Evolutionary conservation across 2,113 vertebrate species (phyloP).

Genomic region (Zootoca vivipara): DNA sequence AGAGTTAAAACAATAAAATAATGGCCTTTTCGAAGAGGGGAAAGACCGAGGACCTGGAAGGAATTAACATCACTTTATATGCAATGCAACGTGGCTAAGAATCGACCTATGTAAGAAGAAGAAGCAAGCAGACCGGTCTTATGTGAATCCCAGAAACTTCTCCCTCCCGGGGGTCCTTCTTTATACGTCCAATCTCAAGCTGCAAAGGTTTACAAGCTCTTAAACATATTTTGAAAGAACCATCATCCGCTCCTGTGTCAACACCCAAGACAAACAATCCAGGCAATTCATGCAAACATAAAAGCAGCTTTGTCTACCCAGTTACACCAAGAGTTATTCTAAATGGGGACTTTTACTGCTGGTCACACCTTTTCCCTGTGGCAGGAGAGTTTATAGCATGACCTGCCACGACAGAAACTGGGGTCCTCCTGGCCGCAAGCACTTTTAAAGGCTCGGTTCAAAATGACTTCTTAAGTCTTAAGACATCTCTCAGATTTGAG

Average conservation of each 20-base stretch:
- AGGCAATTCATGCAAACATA: background rate
- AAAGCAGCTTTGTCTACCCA: too few relatives aligned
- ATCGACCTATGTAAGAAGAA: background rate
- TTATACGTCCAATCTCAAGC: background rate
- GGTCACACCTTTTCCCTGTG: background rate
- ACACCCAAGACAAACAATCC: background rate
- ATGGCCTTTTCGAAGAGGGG: background rate
- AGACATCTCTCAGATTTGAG: too few relatives aligned
- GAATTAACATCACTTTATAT: background rate
- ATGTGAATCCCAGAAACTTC: background rate
- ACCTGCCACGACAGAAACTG: too few relatives aligned
- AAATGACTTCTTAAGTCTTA: background rate
- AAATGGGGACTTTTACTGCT: accelerated
- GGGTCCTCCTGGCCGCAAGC: too few relatives aligned
- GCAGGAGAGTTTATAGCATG: background rate
- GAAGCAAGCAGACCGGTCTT: too few relatives aligned
- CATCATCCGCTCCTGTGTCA: background rate
- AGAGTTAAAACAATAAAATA: too few relatives aligned
- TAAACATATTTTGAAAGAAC: background rate
- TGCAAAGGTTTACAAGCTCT: background rate
- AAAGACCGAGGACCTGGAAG: too few relatives aligned
- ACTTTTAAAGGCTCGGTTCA: background rate
- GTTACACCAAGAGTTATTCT: background rate
- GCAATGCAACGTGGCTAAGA: background rate
- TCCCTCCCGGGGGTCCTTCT: background rate